These are phyloP conservation scores for Macrophya alboannulata DNA, from an alignment of 2,888 invertebrate genomes.

Conservation along the genomic window DNA sequence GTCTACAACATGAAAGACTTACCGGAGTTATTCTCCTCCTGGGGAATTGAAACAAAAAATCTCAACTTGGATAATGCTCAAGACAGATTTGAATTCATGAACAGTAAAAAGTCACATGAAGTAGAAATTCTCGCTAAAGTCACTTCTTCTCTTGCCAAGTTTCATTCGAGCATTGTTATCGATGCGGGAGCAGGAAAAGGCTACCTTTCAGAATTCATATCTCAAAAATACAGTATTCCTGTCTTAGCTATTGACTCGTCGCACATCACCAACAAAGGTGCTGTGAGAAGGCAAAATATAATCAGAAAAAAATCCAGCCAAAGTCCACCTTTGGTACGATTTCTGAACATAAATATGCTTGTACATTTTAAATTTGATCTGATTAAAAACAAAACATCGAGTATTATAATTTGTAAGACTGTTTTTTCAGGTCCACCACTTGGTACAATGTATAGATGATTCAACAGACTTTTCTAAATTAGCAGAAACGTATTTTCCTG, in stretches of 20 bases:
- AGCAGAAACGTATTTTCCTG: conserved; percentile 67
- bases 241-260: conserved; percentile 93
- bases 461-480: conserved; percentile 71
- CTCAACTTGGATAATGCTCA: conserved; percentile 76
- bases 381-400: conserved; percentile 64
- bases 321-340: conserved; percentile 70
- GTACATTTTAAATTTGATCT: background rate
- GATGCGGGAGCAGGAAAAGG: conserved; percentile 97
- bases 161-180: conserved; percentile 77
- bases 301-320: conserved; percentile 60
- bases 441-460: conserved; percentile 71
- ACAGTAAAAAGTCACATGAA: conserved; percentile 91
- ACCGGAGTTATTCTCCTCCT: conserved; percentile 80
- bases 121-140: conserved; percentile 70
- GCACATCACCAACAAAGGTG: conserved; percentile 85
- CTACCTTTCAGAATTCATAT: conserved; percentile 87
- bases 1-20: conserved; percentile 64
- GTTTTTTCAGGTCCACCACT: conserved; percentile 72
- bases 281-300: conserved; percentile 80
- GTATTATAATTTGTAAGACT: conserved; percentile 78
- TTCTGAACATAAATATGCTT: conserved; percentile 12
- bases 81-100: conserved; percentile 85
- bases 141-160: conserved; percentile 65
- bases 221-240: conserved; percentile 86
- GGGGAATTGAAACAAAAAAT: conserved; percentile 78